Evolutionary conservation across 2,888 invertebrate genomes (phyloP), one percentile per base, ranked within the genome.

Genomic region (Andricus curvator): DNA sequence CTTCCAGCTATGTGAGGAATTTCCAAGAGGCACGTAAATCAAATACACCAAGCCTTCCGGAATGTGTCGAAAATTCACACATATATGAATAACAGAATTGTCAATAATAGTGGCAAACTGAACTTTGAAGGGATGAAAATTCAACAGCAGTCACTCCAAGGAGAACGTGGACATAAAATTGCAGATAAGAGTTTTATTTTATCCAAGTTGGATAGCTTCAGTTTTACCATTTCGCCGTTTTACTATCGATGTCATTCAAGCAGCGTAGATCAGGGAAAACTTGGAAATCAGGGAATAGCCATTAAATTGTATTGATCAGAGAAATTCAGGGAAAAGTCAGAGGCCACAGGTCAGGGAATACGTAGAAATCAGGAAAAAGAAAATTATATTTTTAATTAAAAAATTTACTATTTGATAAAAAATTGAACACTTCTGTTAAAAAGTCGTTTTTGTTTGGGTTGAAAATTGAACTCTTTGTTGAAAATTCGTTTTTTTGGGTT

Each of bases 1-100:
- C 29, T 33, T 56, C 67, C 56, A 68, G 51, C 51, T 56, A 78
- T 60, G 78, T 67, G 29, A 60, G 78, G 68, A 78, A 78, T 78
- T 64, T 78, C 51, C 64, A 33, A 48, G 65, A 66, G 64, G 56
- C 74, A 51, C 37, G 74, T 74, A 74, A 74, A 74, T 74, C 74
- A 74, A 74, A 60, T 20, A 56, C 56, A 56, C 56, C 37, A 74
- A 56, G 37, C 74, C 56, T 74, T 56, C 56, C 33, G 56, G 56
- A 74, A 74, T 74, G 51, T 74, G 33, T 74, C 33, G 33, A 60
- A 74, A 74, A 56, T 74, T 2, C 15, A 64, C 64, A 64, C 29
- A 64, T 17, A 64, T 17, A 29, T 64, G 25, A 64, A 29, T 64
- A 25, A 64, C 15, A 17, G 29, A 64, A 29, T 64, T 64, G 29